Evolutionary conservation across 2,888 invertebrate genomes (phyloP).

Genomic region (Trissolcus brochymenae): DNA sequence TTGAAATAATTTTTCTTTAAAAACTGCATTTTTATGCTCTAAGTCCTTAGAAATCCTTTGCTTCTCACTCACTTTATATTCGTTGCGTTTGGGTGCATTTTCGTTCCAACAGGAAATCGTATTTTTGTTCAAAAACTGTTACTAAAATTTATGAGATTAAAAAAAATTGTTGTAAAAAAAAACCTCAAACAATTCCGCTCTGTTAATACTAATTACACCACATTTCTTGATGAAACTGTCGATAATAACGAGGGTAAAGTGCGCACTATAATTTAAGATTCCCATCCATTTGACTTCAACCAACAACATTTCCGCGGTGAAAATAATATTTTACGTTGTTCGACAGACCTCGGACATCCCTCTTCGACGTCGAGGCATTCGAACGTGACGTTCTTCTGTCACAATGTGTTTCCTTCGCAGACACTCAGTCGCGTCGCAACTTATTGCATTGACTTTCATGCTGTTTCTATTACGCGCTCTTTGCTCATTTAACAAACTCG

Average conservation of each 20-base stretch:
- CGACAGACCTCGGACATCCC: conserved; percentile 49
- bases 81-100: too few species aligned
- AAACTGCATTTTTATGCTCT: too few species aligned
- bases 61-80: too few species aligned
- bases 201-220: too few species aligned
- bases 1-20: too few species aligned
- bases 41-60: too few species aligned
- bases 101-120: too few species aligned
- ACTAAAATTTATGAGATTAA: too few species aligned
- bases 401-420: conserved; percentile 51
- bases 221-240: neutral
- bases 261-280: conserved; percentile 31
- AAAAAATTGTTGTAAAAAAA: too few species aligned
- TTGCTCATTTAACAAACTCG: conserved; percentile 48
- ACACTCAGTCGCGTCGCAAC: conserved; percentile 34
- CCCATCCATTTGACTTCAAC: conserved; percentile 39
- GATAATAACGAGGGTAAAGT: conserved; percentile 7
- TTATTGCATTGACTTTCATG: conserved; percentile 42
- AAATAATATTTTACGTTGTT: conserved; percentile 55
- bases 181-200: too few species aligned
- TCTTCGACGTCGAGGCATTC: conserved; percentile 37
- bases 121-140: too few species aligned
- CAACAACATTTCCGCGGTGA: conserved; percentile 44
- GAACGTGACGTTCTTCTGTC: conserved; percentile 53
- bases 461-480: conserved; percentile 33